Percentiles rank a stretch among this genome's conserved stretches.
These are phyloP conservation scores for Scaptodrosophila latifasciaeformis DNA, from an alignment of 2,888 invertebrate species.

Conservation along the genomic window DNA sequence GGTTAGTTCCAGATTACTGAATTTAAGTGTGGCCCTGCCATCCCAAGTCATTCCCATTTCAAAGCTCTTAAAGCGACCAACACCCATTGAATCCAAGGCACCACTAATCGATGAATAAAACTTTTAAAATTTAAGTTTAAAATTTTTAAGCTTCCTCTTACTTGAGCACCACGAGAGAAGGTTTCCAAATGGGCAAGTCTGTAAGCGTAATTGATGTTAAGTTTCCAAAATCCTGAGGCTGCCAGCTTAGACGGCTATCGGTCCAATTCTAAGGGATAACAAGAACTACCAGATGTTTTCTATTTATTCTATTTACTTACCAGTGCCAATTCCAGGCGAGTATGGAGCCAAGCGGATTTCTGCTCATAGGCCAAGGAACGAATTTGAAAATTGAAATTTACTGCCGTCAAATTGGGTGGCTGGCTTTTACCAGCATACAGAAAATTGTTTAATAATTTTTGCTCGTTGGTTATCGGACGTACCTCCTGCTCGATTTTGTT, in stretches of 20 bases:
- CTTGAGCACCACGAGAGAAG: constrained; percentile 64
- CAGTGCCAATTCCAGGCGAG: constrained; percentile 74
- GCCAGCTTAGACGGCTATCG: constrained; percentile 80
- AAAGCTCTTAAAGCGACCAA: constrained; percentile 30
- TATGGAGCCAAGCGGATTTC: constrained; percentile 54
- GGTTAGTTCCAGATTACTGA: constrained; percentile 53
- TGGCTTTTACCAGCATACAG: constrained; percentile 75
- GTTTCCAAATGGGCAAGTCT: constrained; percentile 61
- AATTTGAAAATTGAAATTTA: constrained; percentile 65
- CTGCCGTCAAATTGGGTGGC: constrained; percentile 51
- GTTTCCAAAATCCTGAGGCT: constrained; percentile 77
- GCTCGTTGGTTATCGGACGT: constrained; percentile 74
- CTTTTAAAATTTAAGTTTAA: no score
- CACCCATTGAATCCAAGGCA: constrained; percentile 50
- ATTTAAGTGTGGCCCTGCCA: constrained; percentile 57
- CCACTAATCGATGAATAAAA: constrained; percentile 47
- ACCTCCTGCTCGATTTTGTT: constrained; percentile 59
- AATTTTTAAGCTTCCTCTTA: no score
- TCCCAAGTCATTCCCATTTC: constrained; percentile 53
- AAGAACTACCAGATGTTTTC: background rate
- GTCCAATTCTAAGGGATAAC: constrained; percentile 78
- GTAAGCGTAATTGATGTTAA: constrained; percentile 65
- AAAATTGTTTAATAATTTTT: constrained; percentile 77
- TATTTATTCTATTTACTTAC: constrained; percentile 60
- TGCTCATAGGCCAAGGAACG: constrained; percentile 64